Conservation (phyloP, 2,888 invertebrate species). For the Ephialtes manifestator region DNA sequence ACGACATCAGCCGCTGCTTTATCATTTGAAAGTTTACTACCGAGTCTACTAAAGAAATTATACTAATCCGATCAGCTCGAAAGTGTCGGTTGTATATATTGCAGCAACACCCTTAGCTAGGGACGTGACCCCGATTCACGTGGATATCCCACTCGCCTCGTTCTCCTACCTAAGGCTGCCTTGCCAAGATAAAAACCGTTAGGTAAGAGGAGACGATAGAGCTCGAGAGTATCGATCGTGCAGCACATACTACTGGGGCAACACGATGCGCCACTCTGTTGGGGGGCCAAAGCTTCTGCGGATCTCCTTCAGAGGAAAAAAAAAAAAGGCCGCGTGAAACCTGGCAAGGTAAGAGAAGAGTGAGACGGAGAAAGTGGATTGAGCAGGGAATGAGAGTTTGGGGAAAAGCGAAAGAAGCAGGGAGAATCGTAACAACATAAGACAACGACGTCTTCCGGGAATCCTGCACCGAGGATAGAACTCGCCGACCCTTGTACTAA, state of each 20-base stretch:
- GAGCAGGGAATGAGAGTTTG: slow-evolving; percentile 27
- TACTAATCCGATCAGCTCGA: slow-evolving; percentile 13
- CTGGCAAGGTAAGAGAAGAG: neutral
- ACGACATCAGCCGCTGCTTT: neutral
- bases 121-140: slow-evolving; percentile 51
- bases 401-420: slow-evolving; percentile 26
- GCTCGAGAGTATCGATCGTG: slow-evolving; percentile 62
- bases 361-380: slow-evolving; percentile 7
- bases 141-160: slow-evolving; percentile 41
- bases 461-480: slow-evolving; percentile 28
- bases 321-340: slow-evolving; percentile 16
- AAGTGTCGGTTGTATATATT: slow-evolving; percentile 5
- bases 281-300: slow-evolving; percentile 40
- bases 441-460: slow-evolving; percentile 37
- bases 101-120: slow-evolving; percentile 32
- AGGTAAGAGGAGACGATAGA: slow-evolving; percentile 57
- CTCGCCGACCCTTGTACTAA: slow-evolving; percentile 36
- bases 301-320: slow-evolving; percentile 18
- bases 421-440: slow-evolving; percentile 25
- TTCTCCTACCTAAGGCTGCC: slow-evolving; percentile 37
- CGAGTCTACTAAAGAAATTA: neutral
- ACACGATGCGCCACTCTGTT: slow-evolving; percentile 53
- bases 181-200: slow-evolving; percentile 60
- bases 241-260: slow-evolving; percentile 18
- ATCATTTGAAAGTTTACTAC: neutral